phyloP scores from a whole-genome alignment of 2,888 invertebrate genomes.

The Acanthosepion lycidas region DNA sequence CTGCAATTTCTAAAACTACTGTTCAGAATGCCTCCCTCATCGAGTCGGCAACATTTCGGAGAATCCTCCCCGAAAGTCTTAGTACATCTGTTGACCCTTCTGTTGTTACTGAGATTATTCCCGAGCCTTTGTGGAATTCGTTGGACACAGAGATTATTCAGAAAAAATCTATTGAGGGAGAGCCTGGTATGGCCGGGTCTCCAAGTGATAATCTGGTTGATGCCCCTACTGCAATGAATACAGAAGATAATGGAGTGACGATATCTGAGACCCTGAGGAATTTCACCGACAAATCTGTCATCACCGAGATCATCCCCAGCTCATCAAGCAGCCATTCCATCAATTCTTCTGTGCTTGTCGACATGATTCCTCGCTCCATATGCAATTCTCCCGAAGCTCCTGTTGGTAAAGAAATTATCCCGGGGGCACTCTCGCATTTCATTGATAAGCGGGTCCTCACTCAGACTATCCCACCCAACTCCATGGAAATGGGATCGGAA shows the following conservation, averaged over 20 bases:
- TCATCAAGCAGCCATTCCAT: slow-evolving; percentile 36
- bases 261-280: slow-evolving; percentile 3
- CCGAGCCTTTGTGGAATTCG: slow-evolving; percentile 36
- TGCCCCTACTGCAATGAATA: background rate
- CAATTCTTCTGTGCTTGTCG: slow-evolving; percentile 35
- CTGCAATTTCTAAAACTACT: background rate
- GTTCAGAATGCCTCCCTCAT: background rate
- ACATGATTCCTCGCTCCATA: slow-evolving; percentile 6
- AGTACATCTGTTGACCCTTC: slow-evolving; percentile 41
- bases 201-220: background rate
- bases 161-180: background rate
- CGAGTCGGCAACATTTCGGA: slow-evolving; percentile 24
- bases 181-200: background rate
- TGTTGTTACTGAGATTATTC: background rate
- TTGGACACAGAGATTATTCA: background rate
- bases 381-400: slow-evolving; percentile 39
- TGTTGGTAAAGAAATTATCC: slow-evolving; percentile 45
- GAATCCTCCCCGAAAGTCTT: slow-evolving; percentile 37
- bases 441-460: slow-evolving; percentile 17
- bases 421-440: slow-evolving; percentile 40
- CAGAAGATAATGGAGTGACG: background rate
- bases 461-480: background rate
- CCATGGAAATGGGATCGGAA: background rate
- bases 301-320: slow-evolving; percentile 39
- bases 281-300: slow-evolving; percentile 35